Evolutionary conservation across 2,797 vertebrate genomes (phyloP), one percentile per base, ranked within the genome.

Genomic region (Ceryle rudis): DNA sequence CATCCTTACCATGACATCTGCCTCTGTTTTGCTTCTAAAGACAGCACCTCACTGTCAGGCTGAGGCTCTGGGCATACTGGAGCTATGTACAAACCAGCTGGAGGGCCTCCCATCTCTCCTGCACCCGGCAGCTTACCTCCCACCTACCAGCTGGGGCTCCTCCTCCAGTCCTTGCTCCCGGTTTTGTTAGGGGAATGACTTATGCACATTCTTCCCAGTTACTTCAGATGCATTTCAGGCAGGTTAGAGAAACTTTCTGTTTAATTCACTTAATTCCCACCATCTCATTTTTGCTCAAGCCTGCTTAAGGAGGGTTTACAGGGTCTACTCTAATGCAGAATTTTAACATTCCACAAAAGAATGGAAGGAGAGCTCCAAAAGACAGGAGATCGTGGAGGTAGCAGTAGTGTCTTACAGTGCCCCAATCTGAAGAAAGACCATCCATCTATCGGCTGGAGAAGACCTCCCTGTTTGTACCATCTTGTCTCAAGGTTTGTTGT

Each of bases 81-180:
- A 71, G 79, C 79, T 26, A 6, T 6, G 23, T 49, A 52, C 39
- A 31, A 35, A 62, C 19, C 64, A 49, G 28, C 78, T 89, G 88
- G 67, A 79, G 77, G 71, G 64, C 92, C 49, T 60, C 51, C 61
- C 29, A 31, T 39, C 23, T 22, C 83, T 65, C 37, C 5, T 31
- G 44, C 35, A 33, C 44, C 57, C 7, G 1, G n/a, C 61, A 81
- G 75, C 81, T 46, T 39, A 11, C 83, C 83, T 94, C 89, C 95
- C 74, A 93, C 88, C 78, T 5, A 5, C 89, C 95, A 93, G 67
- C 95, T 92, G 93, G 93, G 89, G 44, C 81, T 94, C 60, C 86
- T 95, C 60, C 84, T 92, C 18, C 81, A 14, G 46, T 28, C 71
- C 79, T 41, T 33, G 78, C 81, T 92, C 86, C 84, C 81, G 5